Base-by-base conservation (phyloP, 30 jellyfish, hydroid and myxozoan species). In the Pelagia noctiluca region DNA sequence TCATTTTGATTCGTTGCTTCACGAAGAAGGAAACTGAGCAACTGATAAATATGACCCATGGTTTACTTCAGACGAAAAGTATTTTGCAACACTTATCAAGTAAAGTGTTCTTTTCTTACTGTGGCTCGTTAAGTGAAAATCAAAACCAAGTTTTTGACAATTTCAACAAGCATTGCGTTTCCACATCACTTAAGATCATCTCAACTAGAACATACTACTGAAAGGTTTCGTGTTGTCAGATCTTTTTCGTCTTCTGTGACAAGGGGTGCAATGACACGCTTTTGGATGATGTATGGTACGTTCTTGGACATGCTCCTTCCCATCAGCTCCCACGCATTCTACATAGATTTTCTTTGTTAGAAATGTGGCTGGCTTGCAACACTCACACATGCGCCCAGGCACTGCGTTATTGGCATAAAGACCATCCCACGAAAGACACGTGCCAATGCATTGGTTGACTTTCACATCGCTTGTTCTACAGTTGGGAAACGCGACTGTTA, bases 351-450 rank as follows among this genome's bases (percentile, higher is more conserved):
- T 47, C 52, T 47, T 54, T 16, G 69, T 78, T 37, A 31, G 30
- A 69, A 80, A 87, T 37, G 83, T 87, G 26, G 81, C 85, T 33
- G 96, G 96, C 77, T 87, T 80, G 63, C 96, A 87, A 57, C 96
- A 87, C 24, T 80, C 70, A 72, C 96, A 87, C 30, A 30, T 50
- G 42, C 23, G 34, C 35, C 35, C 60, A 25, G 46, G 84, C 23
- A 18, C 53, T 31, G 36, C 84, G 5, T 64, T 74, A 25, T 69
- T 77, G 18, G 28, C 88, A 0, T 91, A 91, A 48, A 71, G 69
- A n/a, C 96, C 89, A 48, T 87, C 96, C 78, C 80, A 65, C 19
- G 96, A 87, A 48, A 87, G 47, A 63, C 96, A 87, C 21, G 96
- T 87, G 0, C 96, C 96, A n/a, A 87, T 53, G 76, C 96, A 87